A percentile compares a stretch with the other conserved stretches of the same genome.
These are phyloP conservation scores for Dipodomys stephensi DNA, from an alignment of 2,113 vertebrate species.

Conservation along the genomic window DNA sequence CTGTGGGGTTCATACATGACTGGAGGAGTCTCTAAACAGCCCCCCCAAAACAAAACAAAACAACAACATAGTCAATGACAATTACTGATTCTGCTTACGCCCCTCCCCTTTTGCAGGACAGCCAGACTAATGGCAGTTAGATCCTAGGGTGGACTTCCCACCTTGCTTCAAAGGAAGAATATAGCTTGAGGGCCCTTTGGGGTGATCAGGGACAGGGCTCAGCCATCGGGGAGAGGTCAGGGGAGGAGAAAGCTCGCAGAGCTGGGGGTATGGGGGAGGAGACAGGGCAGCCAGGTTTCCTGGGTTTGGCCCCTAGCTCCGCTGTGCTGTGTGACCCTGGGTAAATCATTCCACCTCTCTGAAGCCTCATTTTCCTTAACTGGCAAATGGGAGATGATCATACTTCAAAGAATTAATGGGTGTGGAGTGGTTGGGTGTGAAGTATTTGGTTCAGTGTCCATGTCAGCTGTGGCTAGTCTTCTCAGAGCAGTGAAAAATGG, in stretches of 20 bases:
- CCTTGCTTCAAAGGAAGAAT: not conserved
- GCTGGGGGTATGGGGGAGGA: not conserved
- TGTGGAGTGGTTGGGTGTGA: not conserved
- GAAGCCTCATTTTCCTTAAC: not conserved
- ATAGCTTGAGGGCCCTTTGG: not conserved
- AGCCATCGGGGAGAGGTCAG: not conserved
- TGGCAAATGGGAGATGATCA: not conserved
- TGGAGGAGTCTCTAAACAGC: slow-evolving; percentile 87
- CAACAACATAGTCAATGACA: not conserved
- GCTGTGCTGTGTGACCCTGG: not conserved
- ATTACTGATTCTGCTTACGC: not conserved
- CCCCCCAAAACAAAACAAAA: not conserved
- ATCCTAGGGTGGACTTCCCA: slow-evolving; percentile 9
- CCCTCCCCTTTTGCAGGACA: not conserved
- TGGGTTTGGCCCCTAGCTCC: not conserved
- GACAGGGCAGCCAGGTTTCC: fast-evolving
- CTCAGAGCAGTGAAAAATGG: not conserved
- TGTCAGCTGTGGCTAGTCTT: not conserved
- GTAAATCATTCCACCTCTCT: not conserved
- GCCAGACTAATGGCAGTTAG: not conserved
- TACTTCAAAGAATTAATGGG: not conserved
- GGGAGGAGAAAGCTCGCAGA: not conserved
- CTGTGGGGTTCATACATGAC: slow-evolving; percentile 86
- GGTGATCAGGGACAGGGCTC: not conserved
- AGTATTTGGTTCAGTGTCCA: not conserved